Evolutionary conservation across 2,888 invertebrate species (phyloP).

Genomic region (Campoplex nolae): DNA sequence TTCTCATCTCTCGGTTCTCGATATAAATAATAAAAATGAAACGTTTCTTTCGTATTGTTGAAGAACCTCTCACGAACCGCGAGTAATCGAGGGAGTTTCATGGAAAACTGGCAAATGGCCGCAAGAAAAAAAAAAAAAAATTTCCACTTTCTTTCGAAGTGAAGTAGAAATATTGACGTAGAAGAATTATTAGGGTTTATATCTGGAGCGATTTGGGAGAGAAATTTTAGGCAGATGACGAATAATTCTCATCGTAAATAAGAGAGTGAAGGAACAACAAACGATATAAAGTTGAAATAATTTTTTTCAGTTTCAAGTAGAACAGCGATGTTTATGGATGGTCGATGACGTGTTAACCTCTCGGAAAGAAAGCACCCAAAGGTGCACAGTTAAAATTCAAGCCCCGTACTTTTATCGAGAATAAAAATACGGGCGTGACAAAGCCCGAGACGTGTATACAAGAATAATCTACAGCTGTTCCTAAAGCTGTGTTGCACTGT

Average conservation of each 20-base stretch:
- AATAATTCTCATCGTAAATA: neutral
- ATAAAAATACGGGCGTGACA: slow-evolving; percentile 18
- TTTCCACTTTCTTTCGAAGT: neutral
- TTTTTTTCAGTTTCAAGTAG: neutral
- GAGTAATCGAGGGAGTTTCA: neutral
- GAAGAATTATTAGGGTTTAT: neutral
- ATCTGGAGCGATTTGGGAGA: neutral
- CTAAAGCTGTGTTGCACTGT: neutral
- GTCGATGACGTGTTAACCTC: neutral
- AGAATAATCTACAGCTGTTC: slow-evolving; percentile 2
- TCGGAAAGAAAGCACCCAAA: neutral
- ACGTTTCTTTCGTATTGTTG: neutral
- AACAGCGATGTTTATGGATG: neutral
- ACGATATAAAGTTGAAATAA: neutral
- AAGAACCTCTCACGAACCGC: neutral
- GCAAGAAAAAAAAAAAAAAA: neutral
- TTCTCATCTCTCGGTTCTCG: neutral
- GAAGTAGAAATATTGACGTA: neutral
- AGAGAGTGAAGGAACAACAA: neutral
- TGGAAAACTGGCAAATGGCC: neutral
- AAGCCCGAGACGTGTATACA: neutral
- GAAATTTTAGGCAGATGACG: neutral
- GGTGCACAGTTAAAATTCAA: neutral
- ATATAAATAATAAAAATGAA: neutral
- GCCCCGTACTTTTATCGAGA: slow-evolving; percentile 14